Base-by-base conservation (phyloP, 2,113 vertebrate species). In the Cyprinus carpio region DNA sequence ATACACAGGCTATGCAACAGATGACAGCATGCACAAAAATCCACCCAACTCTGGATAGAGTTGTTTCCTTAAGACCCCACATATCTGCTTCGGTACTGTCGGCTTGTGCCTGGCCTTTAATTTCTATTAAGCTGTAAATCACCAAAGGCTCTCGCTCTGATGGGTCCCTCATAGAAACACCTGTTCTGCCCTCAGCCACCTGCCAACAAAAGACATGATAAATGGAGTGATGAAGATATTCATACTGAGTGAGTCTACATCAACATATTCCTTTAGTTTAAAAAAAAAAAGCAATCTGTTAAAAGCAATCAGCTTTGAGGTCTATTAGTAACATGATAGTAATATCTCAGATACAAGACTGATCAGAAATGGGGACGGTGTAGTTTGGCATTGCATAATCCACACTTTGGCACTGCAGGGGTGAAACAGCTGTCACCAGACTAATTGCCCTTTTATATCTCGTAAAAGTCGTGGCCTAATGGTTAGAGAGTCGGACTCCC, bases 361-460 rank as follows among this genome's bases (percentile, higher is more conserved):
- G 75, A 37, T 58, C 18, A 60, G 20, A 79, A 31, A 20, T 9
- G 11, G 18, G 3, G 18, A 79, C 4, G 4, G 34, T 40, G 7
- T 25, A 16, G 31, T 79, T 54, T 76, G 31, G 12, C 58, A 10
- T 40, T 60, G 56, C 12, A 62, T 40, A 40, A 62, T 79, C 34
- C 56, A 79, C 76, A 79, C 1, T 60, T 62, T 62, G 12, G 76
- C 76, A 79, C 76, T n/a, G 23, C 76, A 60, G 54, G 20, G 54
- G 76, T 78, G n/a, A 37, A n/a, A 79, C 12, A 56, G 43, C 54
- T 40, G 31, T 37, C 31, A 49, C n/a, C n/a, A 51, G n/a, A n/a
- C n/a, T 49, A 49, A 49, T 2, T 75, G 46, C n/a, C 4, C 16
- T 40, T 79, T 79, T 79, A 60, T 71, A 60, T 40, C 76, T n/a